These are phyloP conservation scores for Cataglyphis albicans DNA, from an alignment of 2,888 invertebrate species.

Conservation along the genomic window DNA sequence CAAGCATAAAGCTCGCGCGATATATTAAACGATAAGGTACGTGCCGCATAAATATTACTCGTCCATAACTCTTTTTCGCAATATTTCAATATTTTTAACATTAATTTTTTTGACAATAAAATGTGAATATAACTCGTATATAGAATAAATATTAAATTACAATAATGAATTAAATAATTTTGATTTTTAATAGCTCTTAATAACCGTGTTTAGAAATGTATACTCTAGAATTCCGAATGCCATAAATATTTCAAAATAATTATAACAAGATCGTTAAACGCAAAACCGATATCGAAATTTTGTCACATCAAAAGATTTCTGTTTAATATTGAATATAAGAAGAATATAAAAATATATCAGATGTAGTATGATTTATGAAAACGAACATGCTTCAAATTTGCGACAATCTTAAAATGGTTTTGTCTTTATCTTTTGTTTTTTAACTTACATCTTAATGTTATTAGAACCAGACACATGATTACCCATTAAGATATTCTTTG, in stretches of 20 bases:
- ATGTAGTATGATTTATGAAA: background rate
- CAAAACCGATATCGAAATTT: constrained; percentile 2
- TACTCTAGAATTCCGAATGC: background rate
- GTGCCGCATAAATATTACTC: constrained; percentile 9
- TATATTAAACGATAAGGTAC: constrained; percentile 50
- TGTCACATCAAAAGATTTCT: background rate
- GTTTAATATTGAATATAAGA: constrained; percentile 7
- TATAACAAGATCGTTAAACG: background rate
- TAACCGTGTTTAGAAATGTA: background rate
- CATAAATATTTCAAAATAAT: background rate
- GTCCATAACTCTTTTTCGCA: background rate
- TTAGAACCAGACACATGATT: constrained; percentile 14
- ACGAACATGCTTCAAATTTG: background rate
- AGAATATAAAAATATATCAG: background rate
- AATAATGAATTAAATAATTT: background rate
- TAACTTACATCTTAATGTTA: constrained; percentile 10
- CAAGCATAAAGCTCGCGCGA: constrained; percentile 47
- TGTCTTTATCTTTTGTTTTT: constrained; percentile 27
- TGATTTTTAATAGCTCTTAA: background rate
- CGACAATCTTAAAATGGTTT: constrained; percentile 3
- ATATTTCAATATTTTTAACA: constrained; percentile 25
- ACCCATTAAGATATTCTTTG: constrained; percentile 12
- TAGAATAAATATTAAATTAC: background rate
- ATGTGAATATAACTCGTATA: background rate
- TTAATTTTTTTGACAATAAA: background rate